These are phyloP conservation scores for Petrolisthes manimaculis DNA, from an alignment of 2,888 invertebrate genomes.

Conservation along the genomic window DNA sequence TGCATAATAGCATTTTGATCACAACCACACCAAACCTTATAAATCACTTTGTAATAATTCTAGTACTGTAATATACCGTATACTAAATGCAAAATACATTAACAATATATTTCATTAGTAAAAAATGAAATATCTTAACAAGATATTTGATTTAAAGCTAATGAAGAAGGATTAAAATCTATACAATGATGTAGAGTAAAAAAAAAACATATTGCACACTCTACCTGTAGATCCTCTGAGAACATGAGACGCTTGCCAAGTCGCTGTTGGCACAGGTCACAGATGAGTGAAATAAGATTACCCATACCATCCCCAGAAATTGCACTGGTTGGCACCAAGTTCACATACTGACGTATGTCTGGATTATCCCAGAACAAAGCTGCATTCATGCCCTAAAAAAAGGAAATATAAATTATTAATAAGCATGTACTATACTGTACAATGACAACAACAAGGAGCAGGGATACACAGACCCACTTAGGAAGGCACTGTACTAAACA, in stretches of 20 bases:
- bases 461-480: too few species aligned
- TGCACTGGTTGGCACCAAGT: constrained; percentile 97
- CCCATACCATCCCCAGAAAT: constrained; percentile 99
- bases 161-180: not conserved
- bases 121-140: not conserved
- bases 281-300: constrained; percentile 92
- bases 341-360: constrained; percentile 91
- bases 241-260: constrained; percentile 90
- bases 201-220: not conserved
- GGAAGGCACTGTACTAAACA: too few species aligned
- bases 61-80: not conserved
- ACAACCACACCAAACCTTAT: too few species aligned
- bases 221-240: constrained; percentile 89
- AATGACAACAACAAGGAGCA: too few species aligned
- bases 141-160: not conserved
- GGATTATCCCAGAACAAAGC: constrained; percentile 96
- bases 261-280: constrained; percentile 91
- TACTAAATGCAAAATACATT: too few species aligned
- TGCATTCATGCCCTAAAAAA: constrained; percentile 86
- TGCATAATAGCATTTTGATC: too few species aligned
- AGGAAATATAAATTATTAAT: too few species aligned
- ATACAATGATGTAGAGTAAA: not conserved
- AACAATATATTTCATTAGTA: too few species aligned
- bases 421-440: too few species aligned
- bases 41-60: too few species aligned